phyloP scores from a whole-genome alignment of 2,797 vertebrate species.

The Sciurus carolinensis region DNA sequence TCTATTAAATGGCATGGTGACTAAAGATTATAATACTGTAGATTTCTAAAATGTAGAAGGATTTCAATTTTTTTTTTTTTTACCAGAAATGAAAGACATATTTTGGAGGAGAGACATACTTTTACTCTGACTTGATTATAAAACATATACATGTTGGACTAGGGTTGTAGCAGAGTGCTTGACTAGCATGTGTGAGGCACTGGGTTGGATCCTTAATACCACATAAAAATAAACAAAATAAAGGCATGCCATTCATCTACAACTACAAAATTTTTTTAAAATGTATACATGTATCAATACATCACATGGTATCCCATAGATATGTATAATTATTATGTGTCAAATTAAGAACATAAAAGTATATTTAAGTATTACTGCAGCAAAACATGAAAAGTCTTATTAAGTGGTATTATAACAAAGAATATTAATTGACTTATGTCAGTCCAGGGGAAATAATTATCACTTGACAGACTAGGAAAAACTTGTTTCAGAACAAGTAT shows the following conservation, averaged over 20 bases:
- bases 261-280: too few species aligned
- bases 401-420: background rate
- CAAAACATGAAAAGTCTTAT: background rate
- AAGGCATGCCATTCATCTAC: too few species aligned
- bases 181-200: too few species aligned
- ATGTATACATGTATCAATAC: background rate
- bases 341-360: background rate
- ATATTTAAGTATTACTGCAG: background rate
- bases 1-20: background rate
- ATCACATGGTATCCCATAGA: background rate
- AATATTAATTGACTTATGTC: background rate
- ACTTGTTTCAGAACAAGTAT: background rate
- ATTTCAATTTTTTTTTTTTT: background rate
- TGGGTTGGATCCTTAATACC: too few species aligned
- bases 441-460: background rate
- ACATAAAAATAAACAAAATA: too few species aligned
- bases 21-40: background rate
- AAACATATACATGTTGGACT: background rate
- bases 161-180: too few species aligned
- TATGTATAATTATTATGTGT: background rate
- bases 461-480: background rate
- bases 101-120: background rate
- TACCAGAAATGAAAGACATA: too few species aligned
- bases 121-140: background rate
- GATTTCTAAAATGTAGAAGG: background rate